phyloP scores from a whole-genome alignment of 2,797 vertebrate species.

The Gambelia wislizenii region DNA sequence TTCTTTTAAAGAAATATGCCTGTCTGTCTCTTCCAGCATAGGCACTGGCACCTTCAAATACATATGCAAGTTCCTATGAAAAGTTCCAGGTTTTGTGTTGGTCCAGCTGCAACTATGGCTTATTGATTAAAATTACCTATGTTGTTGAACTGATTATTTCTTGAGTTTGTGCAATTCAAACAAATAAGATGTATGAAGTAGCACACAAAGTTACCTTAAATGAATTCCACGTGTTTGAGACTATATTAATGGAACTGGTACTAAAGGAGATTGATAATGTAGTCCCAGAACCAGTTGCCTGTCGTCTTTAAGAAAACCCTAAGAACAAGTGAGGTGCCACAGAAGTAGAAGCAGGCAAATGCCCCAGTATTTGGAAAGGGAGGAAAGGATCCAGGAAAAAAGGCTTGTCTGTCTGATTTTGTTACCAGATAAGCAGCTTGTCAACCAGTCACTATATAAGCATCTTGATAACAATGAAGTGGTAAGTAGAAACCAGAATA shows the following conservation, averaged over 20 bases:
- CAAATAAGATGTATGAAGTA: neutral
- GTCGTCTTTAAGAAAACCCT: neutral
- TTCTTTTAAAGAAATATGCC: conserved; percentile 69
- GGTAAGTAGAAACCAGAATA: too few relatives aligned
- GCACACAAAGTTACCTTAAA: neutral
- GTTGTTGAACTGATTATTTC: neutral
- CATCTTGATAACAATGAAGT: too few relatives aligned
- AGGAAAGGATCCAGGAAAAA: neutral
- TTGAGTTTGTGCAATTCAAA: neutral
- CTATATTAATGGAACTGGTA: neutral
- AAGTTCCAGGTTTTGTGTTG: conserved; percentile 43
- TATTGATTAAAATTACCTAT: conserved; percentile 12
- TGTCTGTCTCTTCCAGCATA: conserved; percentile 73
- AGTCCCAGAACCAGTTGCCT: neutral
- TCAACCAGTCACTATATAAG: too few relatives aligned
- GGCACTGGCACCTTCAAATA: conserved; percentile 67
- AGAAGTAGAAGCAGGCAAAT: neutral
- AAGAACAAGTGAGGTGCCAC: neutral
- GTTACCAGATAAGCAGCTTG: too few relatives aligned
- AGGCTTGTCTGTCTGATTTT: neutral
- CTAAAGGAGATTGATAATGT: neutral
- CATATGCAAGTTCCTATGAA: conserved; percentile 51
- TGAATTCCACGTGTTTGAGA: neutral
- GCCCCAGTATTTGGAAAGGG: neutral
- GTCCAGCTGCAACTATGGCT: conserved; percentile 37